Evolutionary conservation across 2,888 invertebrate species (phyloP).

Genomic region (Ceramica pisi): DNA sequence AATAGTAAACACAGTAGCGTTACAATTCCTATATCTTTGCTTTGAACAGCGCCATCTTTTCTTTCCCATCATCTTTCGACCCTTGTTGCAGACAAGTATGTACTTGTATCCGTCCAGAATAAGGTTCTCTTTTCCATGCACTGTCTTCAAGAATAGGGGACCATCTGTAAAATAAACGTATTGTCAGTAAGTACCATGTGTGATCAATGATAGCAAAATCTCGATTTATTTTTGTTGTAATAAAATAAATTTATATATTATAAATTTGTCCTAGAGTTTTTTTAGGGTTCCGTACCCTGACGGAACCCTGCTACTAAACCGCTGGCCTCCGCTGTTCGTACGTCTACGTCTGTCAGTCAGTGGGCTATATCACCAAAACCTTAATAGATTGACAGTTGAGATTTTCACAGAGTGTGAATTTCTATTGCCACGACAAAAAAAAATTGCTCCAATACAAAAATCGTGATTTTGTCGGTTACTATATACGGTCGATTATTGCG

Average conservation of each 20-base stretch:
- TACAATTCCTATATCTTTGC: slow-evolving; percentile 38
- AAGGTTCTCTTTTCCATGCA: slow-evolving; percentile 39
- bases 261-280: too few species aligned
- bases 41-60: slow-evolving; percentile 42
- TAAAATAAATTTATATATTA: too few species aligned
- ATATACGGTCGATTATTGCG: too few species aligned
- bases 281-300: too few species aligned
- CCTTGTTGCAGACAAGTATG: slow-evolving; percentile 11
- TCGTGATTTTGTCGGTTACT: too few species aligned
- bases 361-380: too few species aligned
- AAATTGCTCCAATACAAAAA: too few species aligned
- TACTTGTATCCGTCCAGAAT: slow-evolving; percentile 41
- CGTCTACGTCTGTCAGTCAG: too few species aligned
- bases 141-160: slow-evolving; percentile 18
- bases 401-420: not conserved
- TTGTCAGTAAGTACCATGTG: not conserved
- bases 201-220: not conserved
- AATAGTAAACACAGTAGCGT: slow-evolving; percentile 20
- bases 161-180: slow-evolving; percentile 11
- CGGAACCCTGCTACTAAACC: too few species aligned
- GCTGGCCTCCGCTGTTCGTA: too few species aligned
- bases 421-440: not conserved
- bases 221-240: not conserved
- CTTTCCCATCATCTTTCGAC: not conserved
- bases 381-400: too few species aligned